Percentiles rank a stretch among this genome's conserved stretches.
These are phyloP conservation scores for Anticlea derivata DNA, from an alignment of 2,888 invertebrate species.

Conservation along the genomic window DNA sequence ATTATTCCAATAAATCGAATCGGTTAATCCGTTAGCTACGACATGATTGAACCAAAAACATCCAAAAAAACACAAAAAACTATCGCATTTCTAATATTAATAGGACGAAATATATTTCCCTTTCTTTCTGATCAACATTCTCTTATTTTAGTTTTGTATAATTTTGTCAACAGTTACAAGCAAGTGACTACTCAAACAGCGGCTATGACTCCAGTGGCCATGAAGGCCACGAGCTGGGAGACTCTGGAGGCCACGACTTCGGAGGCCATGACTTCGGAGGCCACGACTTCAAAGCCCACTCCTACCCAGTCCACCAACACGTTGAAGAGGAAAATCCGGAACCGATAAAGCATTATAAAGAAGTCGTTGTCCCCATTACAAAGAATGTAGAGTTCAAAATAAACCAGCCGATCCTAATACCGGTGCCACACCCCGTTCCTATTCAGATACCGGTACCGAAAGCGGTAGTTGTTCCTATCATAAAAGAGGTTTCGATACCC, in stretches of 20 bases:
- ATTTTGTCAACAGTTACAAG: conserved; percentile 59
- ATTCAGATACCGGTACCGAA: conserved; percentile 88
- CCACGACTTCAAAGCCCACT: conserved; percentile 67
- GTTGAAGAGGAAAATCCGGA: conserved; percentile 88
- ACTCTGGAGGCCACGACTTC: conserved; percentile 42
- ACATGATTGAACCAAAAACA: too few relatives aligned
- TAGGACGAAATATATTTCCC: too few relatives aligned
- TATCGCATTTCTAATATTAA: too few relatives aligned
- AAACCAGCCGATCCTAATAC: conserved; percentile 82
- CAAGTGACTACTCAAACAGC: conserved; percentile 61
- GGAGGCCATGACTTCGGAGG: conserved; percentile 52
- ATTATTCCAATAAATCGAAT: too few relatives aligned
- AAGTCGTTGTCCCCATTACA: conserved; percentile 85
- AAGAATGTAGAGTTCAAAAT: conserved; percentile 85
- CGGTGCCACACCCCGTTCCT: conserved; percentile 86
- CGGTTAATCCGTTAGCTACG: too few relatives aligned
- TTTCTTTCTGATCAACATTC: too few relatives aligned
- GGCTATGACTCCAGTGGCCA: conserved; percentile 52
- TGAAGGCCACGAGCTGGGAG: conserved; percentile 45
- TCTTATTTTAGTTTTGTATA: neutral
- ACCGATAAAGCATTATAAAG: conserved; percentile 87
- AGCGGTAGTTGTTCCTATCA: conserved; percentile 87
- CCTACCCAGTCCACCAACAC: conserved; percentile 85
- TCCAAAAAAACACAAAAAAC: too few relatives aligned
- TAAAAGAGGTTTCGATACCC: conserved; percentile 87